Evolutionary conservation across 2,888 invertebrate species (phyloP).

Genomic region (Alentia gelatinosa): DNA sequence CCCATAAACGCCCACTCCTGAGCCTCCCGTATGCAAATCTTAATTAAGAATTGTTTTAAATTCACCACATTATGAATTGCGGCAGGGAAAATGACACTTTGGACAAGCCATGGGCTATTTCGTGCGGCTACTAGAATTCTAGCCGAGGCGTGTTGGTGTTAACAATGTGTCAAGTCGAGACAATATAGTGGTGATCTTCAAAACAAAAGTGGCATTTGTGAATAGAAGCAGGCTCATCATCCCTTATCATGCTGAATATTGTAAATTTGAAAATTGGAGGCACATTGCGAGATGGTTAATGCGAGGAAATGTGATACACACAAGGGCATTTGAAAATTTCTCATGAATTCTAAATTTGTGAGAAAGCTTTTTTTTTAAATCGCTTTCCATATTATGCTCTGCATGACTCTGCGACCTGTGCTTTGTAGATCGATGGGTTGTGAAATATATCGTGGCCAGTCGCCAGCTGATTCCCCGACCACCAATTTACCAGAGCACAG

Average conservation of each 20-base stretch:
- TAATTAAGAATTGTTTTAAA: constrained; percentile 45
- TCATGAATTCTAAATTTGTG: background rate
- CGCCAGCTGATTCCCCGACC: constrained; percentile 5
- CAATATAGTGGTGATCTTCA: no score
- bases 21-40: background rate
- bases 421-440: background rate
- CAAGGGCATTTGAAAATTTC: background rate
- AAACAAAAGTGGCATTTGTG: no score
- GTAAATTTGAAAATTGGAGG: no score
- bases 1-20: background rate
- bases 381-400: background rate
- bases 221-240: no score
- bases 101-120: background rate
- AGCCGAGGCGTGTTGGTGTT: no score
- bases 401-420: background rate
- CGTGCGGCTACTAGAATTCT: background rate
- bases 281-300: no score
- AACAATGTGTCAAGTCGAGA: no score
- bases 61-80: constrained; percentile 41
- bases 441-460: background rate
- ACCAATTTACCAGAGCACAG: background rate
- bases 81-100: constrained; percentile 13
- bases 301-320: no score
- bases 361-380: background rate
- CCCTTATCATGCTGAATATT: no score